Evolutionary conservation across 2,888 invertebrate species (phyloP).

Genomic region (Lymantria monacha): DNA sequence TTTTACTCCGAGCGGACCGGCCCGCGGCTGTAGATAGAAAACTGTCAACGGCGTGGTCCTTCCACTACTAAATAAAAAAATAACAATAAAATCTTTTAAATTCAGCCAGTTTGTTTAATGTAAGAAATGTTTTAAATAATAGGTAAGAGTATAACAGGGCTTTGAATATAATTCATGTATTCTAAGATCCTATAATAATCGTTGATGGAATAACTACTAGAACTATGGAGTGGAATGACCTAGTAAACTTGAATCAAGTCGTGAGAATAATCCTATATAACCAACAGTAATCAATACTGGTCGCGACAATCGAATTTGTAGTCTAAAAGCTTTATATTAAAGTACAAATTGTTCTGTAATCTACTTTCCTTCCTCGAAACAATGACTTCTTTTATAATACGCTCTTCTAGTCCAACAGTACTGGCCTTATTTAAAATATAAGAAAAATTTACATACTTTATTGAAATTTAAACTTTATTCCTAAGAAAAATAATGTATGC

Average conservation of each 20-base stretch:
- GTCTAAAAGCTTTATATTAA: fast-evolving
- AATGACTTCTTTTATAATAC: conserved; percentile 26
- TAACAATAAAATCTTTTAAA: too few relatives aligned
- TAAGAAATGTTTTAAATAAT: too few relatives aligned
- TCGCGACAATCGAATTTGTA: conserved; percentile 1
- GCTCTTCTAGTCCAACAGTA: conserved; percentile 22
- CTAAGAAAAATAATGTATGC: conserved; percentile 31
- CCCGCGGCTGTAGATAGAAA: too few relatives aligned
- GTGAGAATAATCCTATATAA: conserved; percentile 20
- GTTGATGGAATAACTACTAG: conserved; percentile 15
- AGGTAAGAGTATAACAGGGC: too few relatives aligned
- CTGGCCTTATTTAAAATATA: conserved; percentile 26
- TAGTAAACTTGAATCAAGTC: conserved; percentile 41
- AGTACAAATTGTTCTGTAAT: neutral
- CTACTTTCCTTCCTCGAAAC: conserved; percentile 16
- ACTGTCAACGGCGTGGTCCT: too few relatives aligned
- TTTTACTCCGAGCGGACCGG: too few relatives aligned
- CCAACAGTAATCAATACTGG: conserved; percentile 32
- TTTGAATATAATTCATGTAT: neutral
- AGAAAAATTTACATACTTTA: conserved; percentile 26
- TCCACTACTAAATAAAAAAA: too few relatives aligned
- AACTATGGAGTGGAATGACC: conserved; percentile 38
- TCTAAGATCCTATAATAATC: neutral
- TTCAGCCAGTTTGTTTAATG: too few relatives aligned
- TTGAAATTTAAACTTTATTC: conserved; percentile 37